These are phyloP conservation scores for Cryptoblepharus egeriae DNA, from an alignment of 2,797 vertebrate species.

Conservation along the genomic window DNA sequence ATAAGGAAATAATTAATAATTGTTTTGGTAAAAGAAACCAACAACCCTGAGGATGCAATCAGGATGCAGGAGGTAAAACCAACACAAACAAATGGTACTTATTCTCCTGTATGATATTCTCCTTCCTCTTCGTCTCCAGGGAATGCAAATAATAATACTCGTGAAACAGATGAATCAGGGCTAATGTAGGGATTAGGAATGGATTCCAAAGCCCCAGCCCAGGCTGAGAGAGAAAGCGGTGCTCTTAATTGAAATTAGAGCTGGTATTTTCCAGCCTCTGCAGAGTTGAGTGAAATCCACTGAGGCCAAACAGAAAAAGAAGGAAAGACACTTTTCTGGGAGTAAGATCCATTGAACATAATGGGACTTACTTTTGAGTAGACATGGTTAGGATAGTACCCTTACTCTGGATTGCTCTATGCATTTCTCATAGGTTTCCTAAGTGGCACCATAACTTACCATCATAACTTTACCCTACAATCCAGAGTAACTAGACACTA, in stretches of 20 bases:
- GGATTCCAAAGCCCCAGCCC: constrained; percentile 62
- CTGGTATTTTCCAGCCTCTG: constrained; percentile 71
- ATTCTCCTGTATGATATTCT: constrained; percentile 72
- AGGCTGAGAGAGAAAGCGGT: constrained; percentile 54
- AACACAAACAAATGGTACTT: constrained; percentile 82
- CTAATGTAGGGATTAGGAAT: constrained; percentile 75
- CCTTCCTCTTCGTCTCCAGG: constrained; percentile 59
- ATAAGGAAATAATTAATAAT: constrained; percentile 80
- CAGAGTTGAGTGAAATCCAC: constrained; percentile 67
- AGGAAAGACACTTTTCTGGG: too few relatives aligned
- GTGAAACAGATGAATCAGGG: constrained; percentile 73
- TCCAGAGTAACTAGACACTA: too few relatives aligned
- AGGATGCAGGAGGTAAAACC: constrained; percentile 75
- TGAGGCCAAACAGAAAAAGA: constrained; percentile 55
- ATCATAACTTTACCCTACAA: too few relatives aligned
- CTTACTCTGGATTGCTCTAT: too few relatives aligned
- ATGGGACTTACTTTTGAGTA: too few relatives aligned
- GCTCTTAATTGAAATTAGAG: constrained; percentile 77
- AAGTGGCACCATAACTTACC: too few relatives aligned
- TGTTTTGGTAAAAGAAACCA: constrained; percentile 68
- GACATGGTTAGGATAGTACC: too few relatives aligned
- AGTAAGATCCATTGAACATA: too few relatives aligned
- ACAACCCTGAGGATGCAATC: constrained; percentile 73
- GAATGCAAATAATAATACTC: constrained; percentile 61
- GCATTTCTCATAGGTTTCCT: too few relatives aligned